A percentile compares a stretch with the other conserved stretches of the same genome.
Conservation (phyloP, 30 jellyfish, hydroid and myxozoan genomes). For the Rhopilema esculentum region DNA sequence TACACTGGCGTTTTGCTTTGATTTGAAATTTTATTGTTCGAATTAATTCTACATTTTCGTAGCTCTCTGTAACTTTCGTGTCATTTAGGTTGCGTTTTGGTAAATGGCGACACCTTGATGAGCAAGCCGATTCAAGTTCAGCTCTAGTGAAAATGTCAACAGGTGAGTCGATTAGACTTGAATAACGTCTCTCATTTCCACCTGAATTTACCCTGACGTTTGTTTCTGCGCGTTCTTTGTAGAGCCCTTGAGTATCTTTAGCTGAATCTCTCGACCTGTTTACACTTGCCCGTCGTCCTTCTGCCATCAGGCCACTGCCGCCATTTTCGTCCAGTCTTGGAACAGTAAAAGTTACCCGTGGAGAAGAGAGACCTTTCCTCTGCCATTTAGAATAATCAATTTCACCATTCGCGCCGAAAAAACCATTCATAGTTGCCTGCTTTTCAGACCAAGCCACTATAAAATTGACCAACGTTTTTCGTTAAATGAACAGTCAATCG, state of each 20-base stretch:
- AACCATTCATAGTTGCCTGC: not conserved
- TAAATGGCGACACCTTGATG: constrained; percentile 56
- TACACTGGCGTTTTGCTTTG: constrained; percentile 45
- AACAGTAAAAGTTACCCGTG: not conserved
- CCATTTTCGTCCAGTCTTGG: not conserved
- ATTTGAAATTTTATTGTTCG: constrained; percentile 43
- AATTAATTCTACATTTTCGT: constrained; percentile 7
- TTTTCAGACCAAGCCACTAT: not conserved
- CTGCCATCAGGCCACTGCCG: not conserved
- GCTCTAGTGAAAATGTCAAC: not conserved
- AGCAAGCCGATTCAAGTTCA: constrained; percentile 59
- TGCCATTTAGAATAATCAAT: constrained; percentile 65
- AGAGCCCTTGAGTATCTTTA: not conserved
- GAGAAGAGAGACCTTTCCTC: constrained; percentile 17
- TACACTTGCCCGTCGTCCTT: not conserved
- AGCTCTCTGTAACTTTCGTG: constrained; percentile 1
- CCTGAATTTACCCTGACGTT: not conserved
- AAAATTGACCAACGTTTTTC: not conserved
- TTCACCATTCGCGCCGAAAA: not conserved
- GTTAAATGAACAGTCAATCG: constrained; percentile 43
- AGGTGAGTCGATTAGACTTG: not conserved
- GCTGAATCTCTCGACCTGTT: not conserved
- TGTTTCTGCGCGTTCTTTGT: not conserved
- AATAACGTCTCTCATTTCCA: not conserved
- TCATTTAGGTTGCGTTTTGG: constrained; percentile 10